A percentile compares a stretch with the other conserved stretches of the same genome.
These are phyloP conservation scores for Brachystomella parvula DNA, from an alignment of 1,140 invertebrate genomes.

Conservation along the genomic window DNA sequence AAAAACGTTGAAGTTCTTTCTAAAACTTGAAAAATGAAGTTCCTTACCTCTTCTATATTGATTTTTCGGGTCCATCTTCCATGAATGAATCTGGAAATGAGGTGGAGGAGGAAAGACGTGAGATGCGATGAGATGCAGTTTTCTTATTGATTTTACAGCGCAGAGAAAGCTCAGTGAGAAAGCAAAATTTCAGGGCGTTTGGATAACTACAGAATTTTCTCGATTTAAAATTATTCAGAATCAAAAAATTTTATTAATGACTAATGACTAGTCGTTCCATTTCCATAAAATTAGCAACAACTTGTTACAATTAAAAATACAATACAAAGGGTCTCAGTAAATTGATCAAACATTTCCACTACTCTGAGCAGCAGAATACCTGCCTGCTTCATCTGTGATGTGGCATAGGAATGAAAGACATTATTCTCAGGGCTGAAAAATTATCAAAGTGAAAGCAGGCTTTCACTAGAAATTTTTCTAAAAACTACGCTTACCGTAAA, in stretches of 20 bases:
- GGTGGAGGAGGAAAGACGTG: neutral
- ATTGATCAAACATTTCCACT: neutral
- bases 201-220: neutral
- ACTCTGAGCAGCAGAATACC: no score
- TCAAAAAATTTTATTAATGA: neutral
- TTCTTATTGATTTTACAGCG: conserved; percentile 1
- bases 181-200: no score
- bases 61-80: neutral
- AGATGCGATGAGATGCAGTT: neutral
- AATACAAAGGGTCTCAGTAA: neutral
- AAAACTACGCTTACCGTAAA: no score
- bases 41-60: neutral
- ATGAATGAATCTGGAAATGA: neutral
- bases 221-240: neutral
- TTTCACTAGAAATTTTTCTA: no score
- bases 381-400: no score
- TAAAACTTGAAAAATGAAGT: neutral
- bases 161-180: neutral
- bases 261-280: neutral
- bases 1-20: neutral
- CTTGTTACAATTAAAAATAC: neutral
- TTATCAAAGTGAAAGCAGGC: no score
- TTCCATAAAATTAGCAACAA: neutral
- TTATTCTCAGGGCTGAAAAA: no score
- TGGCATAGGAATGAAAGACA: no score